Conservation (phyloP, 2,113 vertebrate genomes). For the Calyptomena viridis region DNA sequence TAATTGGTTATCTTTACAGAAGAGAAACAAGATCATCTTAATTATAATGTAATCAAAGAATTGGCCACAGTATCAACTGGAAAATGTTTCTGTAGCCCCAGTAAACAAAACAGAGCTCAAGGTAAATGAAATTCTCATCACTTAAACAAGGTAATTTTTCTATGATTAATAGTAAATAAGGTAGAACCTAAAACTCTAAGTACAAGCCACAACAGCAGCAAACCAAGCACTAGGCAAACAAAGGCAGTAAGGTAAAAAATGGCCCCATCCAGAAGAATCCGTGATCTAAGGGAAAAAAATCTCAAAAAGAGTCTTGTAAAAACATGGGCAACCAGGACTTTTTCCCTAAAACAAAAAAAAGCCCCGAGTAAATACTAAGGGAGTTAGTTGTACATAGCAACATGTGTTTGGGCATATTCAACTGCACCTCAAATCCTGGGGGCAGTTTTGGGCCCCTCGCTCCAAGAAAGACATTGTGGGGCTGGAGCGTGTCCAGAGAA, state of each 20-base stretch:
- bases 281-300: background rate
- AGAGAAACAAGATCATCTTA: background rate
- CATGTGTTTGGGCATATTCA: background rate
- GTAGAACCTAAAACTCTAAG: background rate
- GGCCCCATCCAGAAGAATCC: background rate
- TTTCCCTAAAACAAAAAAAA: background rate
- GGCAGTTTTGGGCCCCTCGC: background rate
- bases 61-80: background rate
- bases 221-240: background rate
- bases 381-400: background rate
- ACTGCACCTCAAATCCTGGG: fast-evolving
- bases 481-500: background rate
- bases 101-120: background rate
- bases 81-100: background rate
- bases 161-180: background rate
- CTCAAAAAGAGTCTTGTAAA: background rate
- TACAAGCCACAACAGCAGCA: background rate
- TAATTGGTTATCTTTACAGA: background rate
- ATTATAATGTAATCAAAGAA: background rate
- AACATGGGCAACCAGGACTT: background rate
- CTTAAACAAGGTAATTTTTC: background rate
- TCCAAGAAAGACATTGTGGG: background rate
- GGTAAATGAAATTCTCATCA: background rate
- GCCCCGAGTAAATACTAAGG: background rate
- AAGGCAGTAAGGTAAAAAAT: background rate